Evolutionary conservation across 2,113 vertebrate genomes (phyloP).

Genomic region (Isichthys henryi): DNA sequence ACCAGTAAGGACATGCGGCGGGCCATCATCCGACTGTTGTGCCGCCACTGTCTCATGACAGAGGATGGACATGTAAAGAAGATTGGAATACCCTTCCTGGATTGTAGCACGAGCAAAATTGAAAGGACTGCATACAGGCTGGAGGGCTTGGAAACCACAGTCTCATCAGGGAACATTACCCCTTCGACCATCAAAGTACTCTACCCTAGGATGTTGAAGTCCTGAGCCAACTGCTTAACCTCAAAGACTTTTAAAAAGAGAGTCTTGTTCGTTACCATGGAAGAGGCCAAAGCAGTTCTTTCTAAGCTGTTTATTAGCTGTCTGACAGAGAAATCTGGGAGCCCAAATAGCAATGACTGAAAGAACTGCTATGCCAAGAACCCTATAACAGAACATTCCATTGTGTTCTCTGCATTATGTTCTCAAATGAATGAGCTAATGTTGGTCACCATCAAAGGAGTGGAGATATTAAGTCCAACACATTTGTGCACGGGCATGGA

Average conservation of each 20-base stretch:
- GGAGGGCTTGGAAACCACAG: constrained; percentile 59
- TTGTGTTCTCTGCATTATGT: background rate
- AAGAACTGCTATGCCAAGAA: background rate
- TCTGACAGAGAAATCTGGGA: background rate
- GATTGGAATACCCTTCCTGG: constrained; percentile 62
- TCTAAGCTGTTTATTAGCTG: background rate
- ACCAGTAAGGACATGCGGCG: constrained; percentile 78
- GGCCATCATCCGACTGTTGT: constrained; percentile 70
- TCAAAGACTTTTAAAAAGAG: background rate
- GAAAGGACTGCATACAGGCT: constrained; percentile 61
- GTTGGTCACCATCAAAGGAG: background rate
- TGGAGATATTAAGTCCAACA: background rate
- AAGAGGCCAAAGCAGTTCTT: background rate
- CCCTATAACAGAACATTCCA: background rate
- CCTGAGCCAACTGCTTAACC: constrained; percentile 31
- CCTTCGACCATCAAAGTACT: constrained; percentile 57
- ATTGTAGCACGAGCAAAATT: constrained; percentile 70
- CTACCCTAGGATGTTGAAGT: constrained; percentile 51
- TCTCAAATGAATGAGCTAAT: background rate
- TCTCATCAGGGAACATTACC: constrained; percentile 60
- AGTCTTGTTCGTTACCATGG: background rate
- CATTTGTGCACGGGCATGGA: background rate
- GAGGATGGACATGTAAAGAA: constrained; percentile 51
- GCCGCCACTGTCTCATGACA: constrained; percentile 58
- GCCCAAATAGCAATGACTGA: background rate